These are phyloP conservation scores for Megaceryle alcyon DNA, from an alignment of 2,797 vertebrate genomes.

Conservation along the genomic window DNA sequence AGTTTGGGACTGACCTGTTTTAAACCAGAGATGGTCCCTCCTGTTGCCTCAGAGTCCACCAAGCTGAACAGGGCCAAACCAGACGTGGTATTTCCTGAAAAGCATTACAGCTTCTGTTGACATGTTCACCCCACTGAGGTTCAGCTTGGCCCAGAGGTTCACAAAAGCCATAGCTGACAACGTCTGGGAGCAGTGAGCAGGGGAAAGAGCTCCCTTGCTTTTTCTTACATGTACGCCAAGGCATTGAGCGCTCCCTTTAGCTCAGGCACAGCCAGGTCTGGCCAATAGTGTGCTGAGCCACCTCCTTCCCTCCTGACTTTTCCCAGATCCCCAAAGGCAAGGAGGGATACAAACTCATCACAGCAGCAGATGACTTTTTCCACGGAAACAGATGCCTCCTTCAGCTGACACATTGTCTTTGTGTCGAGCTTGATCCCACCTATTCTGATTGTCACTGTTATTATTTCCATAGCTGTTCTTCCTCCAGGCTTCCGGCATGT, in stretches of 20 bases:
- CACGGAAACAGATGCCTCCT: slow-evolving; percentile 4
- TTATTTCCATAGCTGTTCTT: slow-evolving; percentile 15
- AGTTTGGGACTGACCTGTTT: neutral
- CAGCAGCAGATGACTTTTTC: neutral
- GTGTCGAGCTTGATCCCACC: neutral
- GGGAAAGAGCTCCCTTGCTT: neutral
- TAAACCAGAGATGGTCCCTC: neutral
- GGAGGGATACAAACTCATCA: neutral
- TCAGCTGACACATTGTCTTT: neutral
- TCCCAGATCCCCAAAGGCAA: neutral
- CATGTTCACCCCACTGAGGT: neutral
- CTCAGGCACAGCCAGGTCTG: neutral
- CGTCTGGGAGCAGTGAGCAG: neutral
- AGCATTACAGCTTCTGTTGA: neutral
- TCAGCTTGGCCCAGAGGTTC: neutral
- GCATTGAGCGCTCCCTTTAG: neutral
- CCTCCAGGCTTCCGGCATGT: neutral
- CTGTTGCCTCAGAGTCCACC: neutral
- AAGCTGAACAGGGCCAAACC: neutral
- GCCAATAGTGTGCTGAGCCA: rapidly evolving
- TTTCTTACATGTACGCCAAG: neutral
- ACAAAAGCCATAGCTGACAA: neutral
- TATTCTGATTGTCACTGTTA: neutral
- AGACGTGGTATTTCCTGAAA: neutral
- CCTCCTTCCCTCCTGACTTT: neutral